A percentile compares a stretch with the other conserved stretches of the same genome.
These are phyloP conservation scores for Myopa tessellatipennis DNA, from an alignment of 2,888 invertebrate genomes.

Conservation along the genomic window DNA sequence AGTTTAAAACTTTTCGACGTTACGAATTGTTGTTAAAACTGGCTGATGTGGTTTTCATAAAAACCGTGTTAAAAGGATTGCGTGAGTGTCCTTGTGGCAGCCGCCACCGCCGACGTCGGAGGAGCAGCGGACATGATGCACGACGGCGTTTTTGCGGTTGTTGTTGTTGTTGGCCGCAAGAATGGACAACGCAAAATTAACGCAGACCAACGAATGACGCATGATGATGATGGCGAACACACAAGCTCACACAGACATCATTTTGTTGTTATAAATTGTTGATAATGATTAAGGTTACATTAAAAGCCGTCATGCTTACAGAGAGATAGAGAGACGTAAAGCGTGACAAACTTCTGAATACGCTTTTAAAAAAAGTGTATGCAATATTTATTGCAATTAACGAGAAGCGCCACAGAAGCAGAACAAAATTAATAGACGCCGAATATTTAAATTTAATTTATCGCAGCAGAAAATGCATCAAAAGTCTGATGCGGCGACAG, in stretches of 20 bases:
- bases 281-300: slow-evolving; percentile 24
- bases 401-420: slow-evolving; percentile 6
- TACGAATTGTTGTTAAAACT: not conserved
- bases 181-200: not conserved
- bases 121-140: not conserved
- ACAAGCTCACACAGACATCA: not conserved
- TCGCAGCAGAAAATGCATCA: not conserved
- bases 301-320: not conserved
- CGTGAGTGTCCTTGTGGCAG: not conserved
- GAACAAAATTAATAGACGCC: not conserved
- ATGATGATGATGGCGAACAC: no score
- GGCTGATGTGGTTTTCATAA: not conserved
- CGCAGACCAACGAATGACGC: not conserved
- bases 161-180: not conserved
- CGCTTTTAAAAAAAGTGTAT: slow-evolving; percentile 7
- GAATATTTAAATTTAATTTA: slow-evolving; percentile 24
- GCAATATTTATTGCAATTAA: slow-evolving; percentile 26
- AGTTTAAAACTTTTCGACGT: no score
- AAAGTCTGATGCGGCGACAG: not conserved
- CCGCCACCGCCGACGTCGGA: not conserved
- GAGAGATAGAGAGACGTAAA: not conserved
- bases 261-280: not conserved
- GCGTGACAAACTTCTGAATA: slow-evolving; percentile 1
- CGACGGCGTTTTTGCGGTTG: not conserved
- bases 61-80: slow-evolving; percentile 1